Conservation (phyloP, 2,888 invertebrate genomes). For the Coenonympha arcania region DNA sequence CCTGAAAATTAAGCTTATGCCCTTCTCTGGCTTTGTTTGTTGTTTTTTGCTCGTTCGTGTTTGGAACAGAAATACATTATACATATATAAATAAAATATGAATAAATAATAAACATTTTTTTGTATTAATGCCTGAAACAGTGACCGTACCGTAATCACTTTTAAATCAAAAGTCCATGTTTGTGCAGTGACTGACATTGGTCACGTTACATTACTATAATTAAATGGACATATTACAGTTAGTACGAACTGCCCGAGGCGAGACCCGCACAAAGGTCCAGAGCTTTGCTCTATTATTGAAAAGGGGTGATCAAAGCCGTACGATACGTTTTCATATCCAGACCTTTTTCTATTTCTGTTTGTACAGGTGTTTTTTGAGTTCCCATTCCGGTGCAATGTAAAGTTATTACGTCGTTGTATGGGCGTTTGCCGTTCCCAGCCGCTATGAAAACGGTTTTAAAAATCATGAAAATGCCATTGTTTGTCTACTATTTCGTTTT, state of each 20-base stretch:
- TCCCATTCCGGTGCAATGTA: conserved; percentile 42
- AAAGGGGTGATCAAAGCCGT: conserved; percentile 70
- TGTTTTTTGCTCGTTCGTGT: too few species aligned
- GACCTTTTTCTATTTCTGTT: conserved; percentile 54
- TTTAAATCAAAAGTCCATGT: conserved; percentile 16
- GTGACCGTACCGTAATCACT: conserved; percentile 5
- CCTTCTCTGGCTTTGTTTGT: too few species aligned
- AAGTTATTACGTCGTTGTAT: conserved; percentile 40
- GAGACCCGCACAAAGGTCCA: conserved; percentile 49
- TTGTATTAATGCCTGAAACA: conserved; percentile 8
- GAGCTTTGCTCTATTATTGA: conserved; percentile 61
- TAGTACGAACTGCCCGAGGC: conserved; percentile 44
- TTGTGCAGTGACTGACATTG: conserved; percentile 17
- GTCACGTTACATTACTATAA: conserved; percentile 36
- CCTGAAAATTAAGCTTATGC: too few species aligned
- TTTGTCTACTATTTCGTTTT: conserved; percentile 16
- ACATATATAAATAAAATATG: too few species aligned
- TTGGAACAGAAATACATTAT: too few species aligned
- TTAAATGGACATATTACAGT: conserved; percentile 60
- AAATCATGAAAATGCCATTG: conserved; percentile 28
- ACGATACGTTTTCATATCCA: conserved; percentile 60
- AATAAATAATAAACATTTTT: too few species aligned
- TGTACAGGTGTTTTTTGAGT: conserved; percentile 52
- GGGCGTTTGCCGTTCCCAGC: conserved; percentile 30
- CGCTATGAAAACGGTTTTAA: conserved; percentile 29